A percentile compares a stretch with the other conserved stretches of the same genome.
phyloP scores from a whole-genome alignment of 23 tunicate species.

The Diplosoma virens region DNA sequence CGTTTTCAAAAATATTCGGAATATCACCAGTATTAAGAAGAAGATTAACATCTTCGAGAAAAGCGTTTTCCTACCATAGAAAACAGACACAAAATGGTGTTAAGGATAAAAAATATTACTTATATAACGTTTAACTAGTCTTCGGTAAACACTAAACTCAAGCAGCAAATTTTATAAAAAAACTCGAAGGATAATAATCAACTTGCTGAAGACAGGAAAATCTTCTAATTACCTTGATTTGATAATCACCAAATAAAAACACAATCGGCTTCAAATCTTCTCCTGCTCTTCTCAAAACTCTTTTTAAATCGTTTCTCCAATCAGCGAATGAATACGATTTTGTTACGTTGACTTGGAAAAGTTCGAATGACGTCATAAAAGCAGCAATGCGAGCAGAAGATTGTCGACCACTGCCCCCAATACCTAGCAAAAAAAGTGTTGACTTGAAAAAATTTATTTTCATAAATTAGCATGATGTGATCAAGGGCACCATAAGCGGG shows the following conservation, averaged over 20 bases:
- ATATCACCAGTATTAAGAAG: constrained; percentile 87
- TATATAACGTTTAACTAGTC: not conserved
- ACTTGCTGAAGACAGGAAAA: too few relatives aligned
- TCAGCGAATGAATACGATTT: constrained; percentile 73
- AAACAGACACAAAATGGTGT: not conserved
- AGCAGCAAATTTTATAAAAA: too few relatives aligned
- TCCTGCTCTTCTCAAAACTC: constrained; percentile 70
- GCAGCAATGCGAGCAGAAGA: constrained; percentile 85
- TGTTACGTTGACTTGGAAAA: constrained; percentile 86
- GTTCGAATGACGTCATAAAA: constrained; percentile 76
- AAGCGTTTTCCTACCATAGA: constrained; percentile 62
- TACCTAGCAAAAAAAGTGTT: constrained; percentile 35
- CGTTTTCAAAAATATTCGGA: constrained; percentile 88
- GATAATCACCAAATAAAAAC: constrained; percentile 81
- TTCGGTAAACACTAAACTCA: too few relatives aligned
- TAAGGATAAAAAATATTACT: not conserved
- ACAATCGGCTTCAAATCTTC: constrained; percentile 82
- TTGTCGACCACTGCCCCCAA: constrained; percentile 93
- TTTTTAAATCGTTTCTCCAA: constrained; percentile 84
- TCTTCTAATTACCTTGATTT: constrained; percentile 84
- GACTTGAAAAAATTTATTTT: not conserved
- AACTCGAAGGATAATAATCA: too few relatives aligned
- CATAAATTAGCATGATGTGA: not conserved
- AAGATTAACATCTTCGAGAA: constrained; percentile 77
- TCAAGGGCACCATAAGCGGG: not conserved